These are phyloP conservation scores for Murina feae DNA, from an alignment of 2,113 vertebrate genomes.

Conservation along the genomic window DNA sequence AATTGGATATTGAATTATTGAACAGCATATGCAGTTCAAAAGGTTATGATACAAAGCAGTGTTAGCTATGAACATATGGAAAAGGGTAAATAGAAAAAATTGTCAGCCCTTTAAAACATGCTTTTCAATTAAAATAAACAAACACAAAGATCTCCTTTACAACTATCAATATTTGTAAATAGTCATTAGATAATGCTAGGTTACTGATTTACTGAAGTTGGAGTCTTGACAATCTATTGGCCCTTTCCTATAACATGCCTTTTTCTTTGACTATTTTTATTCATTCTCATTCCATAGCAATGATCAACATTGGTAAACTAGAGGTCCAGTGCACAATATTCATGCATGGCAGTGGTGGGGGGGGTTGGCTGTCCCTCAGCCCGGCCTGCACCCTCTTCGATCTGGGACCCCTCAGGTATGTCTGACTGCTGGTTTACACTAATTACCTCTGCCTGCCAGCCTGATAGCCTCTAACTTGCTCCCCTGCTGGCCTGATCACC, in stretches of 20 bases:
- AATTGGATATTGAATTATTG: background rate
- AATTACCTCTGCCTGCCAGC: too few relatives aligned
- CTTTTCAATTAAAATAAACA: background rate
- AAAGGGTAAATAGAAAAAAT: background rate
- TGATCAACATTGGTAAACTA: background rate
- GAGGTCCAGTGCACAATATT: too few relatives aligned
- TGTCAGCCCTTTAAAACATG: background rate
- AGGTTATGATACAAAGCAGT: background rate
- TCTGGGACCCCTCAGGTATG: too few relatives aligned
- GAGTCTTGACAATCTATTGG: background rate
- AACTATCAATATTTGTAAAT: slow-evolving; percentile 15
- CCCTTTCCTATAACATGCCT: background rate
- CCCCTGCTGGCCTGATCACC: too few relatives aligned
- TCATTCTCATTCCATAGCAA: background rate
- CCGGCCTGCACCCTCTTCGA: too few relatives aligned
- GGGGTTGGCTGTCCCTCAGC: too few relatives aligned
- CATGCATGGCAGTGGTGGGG: too few relatives aligned
- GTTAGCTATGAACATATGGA: background rate
- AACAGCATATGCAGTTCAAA: background rate
- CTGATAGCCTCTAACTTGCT: too few relatives aligned
- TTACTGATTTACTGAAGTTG: background rate
- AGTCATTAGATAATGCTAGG: background rate
- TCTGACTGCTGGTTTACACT: too few relatives aligned
- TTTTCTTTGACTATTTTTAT: background rate
- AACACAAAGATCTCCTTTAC: background rate